phyloP scores from a whole-genome alignment of 2,797 vertebrate species.

The Graptemys geographica region DNA sequence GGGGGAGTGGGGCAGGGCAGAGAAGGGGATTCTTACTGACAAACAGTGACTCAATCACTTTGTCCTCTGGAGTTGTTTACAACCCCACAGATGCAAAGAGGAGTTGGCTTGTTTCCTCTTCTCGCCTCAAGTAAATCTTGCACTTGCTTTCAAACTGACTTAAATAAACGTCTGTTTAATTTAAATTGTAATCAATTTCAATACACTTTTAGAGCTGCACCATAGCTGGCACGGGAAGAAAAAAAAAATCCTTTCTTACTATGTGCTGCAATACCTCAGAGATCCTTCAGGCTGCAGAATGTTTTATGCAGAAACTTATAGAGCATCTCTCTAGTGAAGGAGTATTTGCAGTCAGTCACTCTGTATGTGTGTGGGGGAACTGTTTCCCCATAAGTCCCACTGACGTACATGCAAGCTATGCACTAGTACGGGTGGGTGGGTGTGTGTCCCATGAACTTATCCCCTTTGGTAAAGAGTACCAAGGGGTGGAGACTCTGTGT shows the following conservation, averaged over 20 bases:
- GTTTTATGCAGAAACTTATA: slow-evolving; percentile 31
- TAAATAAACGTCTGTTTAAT: slow-evolving; percentile 53
- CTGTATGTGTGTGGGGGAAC: background rate
- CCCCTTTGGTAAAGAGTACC: background rate
- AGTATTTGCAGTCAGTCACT: slow-evolving; percentile 41
- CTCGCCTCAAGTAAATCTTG: slow-evolving; percentile 3
- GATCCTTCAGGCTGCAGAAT: slow-evolving; percentile 39
- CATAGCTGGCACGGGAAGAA: slow-evolving; percentile 15
- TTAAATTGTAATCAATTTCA: slow-evolving; percentile 65
- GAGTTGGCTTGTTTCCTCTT: slow-evolving; percentile 16
- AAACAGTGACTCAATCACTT: background rate
- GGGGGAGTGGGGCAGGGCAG: background rate
- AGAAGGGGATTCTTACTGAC: background rate
- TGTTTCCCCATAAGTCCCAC: background rate
- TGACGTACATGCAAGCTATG: background rate
- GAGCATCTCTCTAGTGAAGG: background rate
- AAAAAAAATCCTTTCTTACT: background rate
- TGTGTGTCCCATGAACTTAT: background rate
- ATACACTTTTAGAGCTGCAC: slow-evolving; percentile 30
- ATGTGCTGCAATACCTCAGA: background rate
- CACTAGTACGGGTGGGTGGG: background rate
- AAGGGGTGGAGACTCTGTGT: background rate
- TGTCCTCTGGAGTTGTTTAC: slow-evolving; percentile 45
- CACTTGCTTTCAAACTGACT: slow-evolving; percentile 57
- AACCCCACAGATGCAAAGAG: slow-evolving; percentile 5